Evolutionary conservation across 2,888 invertebrate genomes (phyloP).

Genomic region (Melanchra persicariae): DNA sequence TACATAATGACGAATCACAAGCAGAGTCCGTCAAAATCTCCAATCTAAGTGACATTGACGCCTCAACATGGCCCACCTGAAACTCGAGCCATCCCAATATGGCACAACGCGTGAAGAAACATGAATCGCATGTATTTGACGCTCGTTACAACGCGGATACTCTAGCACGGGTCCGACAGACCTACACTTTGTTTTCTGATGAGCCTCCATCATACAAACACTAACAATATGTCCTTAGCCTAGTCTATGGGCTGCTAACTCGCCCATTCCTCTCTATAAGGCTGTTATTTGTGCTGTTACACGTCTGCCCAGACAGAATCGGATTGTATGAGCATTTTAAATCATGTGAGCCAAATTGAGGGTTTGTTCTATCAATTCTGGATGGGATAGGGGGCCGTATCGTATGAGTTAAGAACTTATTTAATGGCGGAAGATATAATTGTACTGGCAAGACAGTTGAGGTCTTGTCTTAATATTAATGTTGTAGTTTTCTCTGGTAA

Average conservation of each 20-base stretch:
- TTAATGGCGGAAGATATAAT: conserved; percentile 19
- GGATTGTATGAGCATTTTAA: conserved; percentile 61
- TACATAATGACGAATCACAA: not conserved
- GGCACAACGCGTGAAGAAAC: conserved; percentile 45
- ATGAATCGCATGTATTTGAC: conserved; percentile 58
- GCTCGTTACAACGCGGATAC: conserved; percentile 61
- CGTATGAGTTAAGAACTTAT: not conserved
- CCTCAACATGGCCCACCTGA: conserved; percentile 15
- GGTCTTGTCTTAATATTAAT: not conserved
- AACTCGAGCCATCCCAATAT: conserved; percentile 25
- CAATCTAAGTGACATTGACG: conserved; percentile 21
- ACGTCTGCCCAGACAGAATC: conserved; percentile 46
- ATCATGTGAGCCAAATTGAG: conserved; percentile 59
- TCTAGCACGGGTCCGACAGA: conserved; percentile 35
- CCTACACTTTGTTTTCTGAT: conserved; percentile 74
- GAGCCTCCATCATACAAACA: conserved; percentile 72
- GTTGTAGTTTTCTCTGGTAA: not conserved
- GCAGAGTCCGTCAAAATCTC: not conserved
- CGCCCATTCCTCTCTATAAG: conserved; percentile 60
- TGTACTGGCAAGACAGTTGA: not conserved
- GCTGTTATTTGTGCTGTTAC: conserved; percentile 62
- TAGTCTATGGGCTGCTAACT: conserved; percentile 57
- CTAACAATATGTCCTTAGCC: conserved; percentile 72
- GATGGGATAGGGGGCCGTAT: not conserved
- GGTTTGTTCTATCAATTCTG: conserved; percentile 30